phyloP scores from a whole-genome alignment of 1,140 invertebrate genomes.

The Drosophila kohkoa region DNA sequence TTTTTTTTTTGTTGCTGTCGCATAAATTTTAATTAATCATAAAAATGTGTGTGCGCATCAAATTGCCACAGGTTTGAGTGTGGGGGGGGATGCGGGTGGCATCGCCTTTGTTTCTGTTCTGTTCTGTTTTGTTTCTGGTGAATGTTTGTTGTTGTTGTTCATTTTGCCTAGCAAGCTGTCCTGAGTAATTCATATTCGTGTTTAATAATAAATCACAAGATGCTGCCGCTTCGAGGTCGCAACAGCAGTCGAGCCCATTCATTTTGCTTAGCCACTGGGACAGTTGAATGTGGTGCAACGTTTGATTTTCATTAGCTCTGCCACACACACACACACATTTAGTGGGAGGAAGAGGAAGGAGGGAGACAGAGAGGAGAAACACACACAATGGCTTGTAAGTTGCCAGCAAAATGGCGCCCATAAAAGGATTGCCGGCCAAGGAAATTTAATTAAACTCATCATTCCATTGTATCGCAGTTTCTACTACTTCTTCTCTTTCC shows the following conservation, averaged over 20 bases:
- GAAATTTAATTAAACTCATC: conserved; percentile 82
- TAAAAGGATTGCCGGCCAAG: conserved; percentile 78
- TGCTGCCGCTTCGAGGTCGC: conserved; percentile 52
- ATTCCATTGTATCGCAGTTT: conserved; percentile 37
- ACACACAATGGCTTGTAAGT: conserved; percentile 32
- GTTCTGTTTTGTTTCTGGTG: not conserved
- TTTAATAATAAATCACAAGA: conserved; percentile 83
- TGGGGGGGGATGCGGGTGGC: not conserved
- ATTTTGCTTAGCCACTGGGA: conserved; percentile 48
- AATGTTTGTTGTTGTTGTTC: conserved; percentile 1
- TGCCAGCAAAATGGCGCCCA: conserved; percentile 64
- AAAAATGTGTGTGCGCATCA: conserved; percentile 74
- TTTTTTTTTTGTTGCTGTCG: conserved; percentile 43
- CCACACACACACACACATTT: conserved; percentile 21
- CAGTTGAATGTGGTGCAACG: conserved; percentile 61
- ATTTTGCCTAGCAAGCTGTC: conserved; percentile 55
- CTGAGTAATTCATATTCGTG: conserved; percentile 73
- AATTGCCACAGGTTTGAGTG: conserved; percentile 57
- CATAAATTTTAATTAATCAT: conserved; percentile 83
- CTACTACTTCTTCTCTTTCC: not conserved
- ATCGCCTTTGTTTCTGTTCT: conserved; percentile 36
- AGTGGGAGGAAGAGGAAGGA: not conserved
- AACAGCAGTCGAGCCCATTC: conserved; percentile 33
- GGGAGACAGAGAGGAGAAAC: not conserved
- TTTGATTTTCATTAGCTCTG: conserved; percentile 61